phyloP scores from a whole-genome alignment of 37 sponge, comb jelly and placozoan species.

The Aphrocallistes beatrix region DNA sequence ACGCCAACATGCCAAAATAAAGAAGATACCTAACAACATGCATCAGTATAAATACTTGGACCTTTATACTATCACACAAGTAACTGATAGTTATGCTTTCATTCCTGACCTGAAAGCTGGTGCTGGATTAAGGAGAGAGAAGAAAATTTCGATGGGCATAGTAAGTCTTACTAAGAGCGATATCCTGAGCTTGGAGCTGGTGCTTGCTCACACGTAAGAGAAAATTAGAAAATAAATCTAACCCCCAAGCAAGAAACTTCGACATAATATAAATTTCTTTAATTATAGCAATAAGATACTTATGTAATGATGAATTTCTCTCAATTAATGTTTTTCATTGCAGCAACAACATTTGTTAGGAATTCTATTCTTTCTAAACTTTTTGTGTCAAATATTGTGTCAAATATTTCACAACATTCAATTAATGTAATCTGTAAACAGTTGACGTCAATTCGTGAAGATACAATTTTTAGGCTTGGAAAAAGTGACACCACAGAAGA shows the following conservation, averaged over 20 bases:
- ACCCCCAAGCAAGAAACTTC: no score
- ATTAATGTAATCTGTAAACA: no score
- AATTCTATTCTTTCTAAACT: not conserved
- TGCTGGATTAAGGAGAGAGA: not conserved
- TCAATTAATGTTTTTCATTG: no score
- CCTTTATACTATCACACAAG: not conserved
- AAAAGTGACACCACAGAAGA: not conserved
- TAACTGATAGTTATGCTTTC: not conserved
- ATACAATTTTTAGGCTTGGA: no score
- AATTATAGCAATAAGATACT: no score
- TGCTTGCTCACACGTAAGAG: no score
- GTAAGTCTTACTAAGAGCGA: not conserved
- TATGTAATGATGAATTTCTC: no score
- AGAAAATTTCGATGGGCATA: not conserved
- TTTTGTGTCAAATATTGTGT: not conserved
- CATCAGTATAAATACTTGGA: not conserved
- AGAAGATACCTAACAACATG: not conserved
- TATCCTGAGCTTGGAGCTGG: no score
- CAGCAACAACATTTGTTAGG: not conserved
- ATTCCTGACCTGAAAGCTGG: not conserved
- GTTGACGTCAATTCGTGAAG: no score
- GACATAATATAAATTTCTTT: no score
- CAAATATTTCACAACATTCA: no score
- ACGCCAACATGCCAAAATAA: not conserved
- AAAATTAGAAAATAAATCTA: no score